Conservation (phyloP, 2,797 vertebrate genomes). For the Remorina albescens region DNA sequence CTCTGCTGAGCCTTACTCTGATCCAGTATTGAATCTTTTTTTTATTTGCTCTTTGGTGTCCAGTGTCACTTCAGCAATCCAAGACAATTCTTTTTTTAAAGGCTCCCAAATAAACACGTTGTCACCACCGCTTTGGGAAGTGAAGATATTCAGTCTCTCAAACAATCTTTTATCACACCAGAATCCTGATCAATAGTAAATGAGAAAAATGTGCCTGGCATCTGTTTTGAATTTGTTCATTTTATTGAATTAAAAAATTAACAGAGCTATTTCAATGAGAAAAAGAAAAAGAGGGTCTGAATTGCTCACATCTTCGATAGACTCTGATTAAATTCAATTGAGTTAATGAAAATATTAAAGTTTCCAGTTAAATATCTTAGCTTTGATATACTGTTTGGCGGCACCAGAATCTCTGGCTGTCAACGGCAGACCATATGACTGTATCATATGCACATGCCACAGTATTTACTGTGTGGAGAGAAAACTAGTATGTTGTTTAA, state of each 20-base stretch:
- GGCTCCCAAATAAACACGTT: slow-evolving; percentile 16
- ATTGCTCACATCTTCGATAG: background rate
- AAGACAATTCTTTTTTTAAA: background rate
- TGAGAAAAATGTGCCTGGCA: background rate
- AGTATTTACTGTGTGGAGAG: slow-evolving; percentile 70
- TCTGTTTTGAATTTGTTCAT: background rate
- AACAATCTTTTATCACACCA: slow-evolving; percentile 3
- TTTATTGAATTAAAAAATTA: slow-evolving; percentile 32
- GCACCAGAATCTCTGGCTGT: slow-evolving; percentile 52
- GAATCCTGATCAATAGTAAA: background rate
- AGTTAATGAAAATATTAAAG: slow-evolving; percentile 15
- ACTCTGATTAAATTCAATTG: slow-evolving; percentile 24
- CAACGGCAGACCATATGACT: slow-evolving; percentile 77
- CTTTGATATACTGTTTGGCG: too few relatives aligned
- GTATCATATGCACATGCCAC: slow-evolving; percentile 79
- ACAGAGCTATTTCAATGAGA: slow-evolving; percentile 11
- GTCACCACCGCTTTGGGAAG: background rate
- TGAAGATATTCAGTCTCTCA: slow-evolving; percentile 10
- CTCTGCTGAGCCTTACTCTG: slow-evolving; percentile 30
- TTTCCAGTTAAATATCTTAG: too few relatives aligned
- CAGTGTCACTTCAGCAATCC: slow-evolving; percentile 2
- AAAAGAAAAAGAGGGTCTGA: background rate
- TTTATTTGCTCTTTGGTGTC: slow-evolving; percentile 34
- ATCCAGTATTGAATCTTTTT: slow-evolving; percentile 52
- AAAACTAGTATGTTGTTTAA: slow-evolving; percentile 79